These are phyloP conservation scores for Linepithema humile DNA, from an alignment of 1,140 invertebrate species.

Conservation along the genomic window DNA sequence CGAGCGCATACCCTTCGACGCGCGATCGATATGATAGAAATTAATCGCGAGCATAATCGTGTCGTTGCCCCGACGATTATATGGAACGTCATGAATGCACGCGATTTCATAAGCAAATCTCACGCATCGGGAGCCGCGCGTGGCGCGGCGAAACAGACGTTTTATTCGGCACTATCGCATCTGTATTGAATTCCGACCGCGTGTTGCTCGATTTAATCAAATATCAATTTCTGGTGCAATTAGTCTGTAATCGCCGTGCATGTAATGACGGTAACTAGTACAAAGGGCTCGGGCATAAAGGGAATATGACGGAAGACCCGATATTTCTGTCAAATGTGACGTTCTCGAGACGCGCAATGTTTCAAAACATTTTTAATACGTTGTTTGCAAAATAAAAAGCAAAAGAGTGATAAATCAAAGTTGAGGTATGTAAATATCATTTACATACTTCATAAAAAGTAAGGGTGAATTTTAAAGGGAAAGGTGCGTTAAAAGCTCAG, in stretches of 20 bases:
- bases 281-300: not conserved
- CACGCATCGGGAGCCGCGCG: not conserved
- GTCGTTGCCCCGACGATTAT: slow-evolving; percentile 18
- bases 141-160: not conserved
- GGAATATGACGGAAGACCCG: not conserved
- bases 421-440: slow-evolving; percentile 6
- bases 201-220: not conserved
- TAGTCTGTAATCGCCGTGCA: not conserved
- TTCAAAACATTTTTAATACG: no score
- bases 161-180: slow-evolving; percentile 5
- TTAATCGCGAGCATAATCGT: slow-evolving; percentile 57
- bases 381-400: not conserved
- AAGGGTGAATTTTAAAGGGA: not conserved
- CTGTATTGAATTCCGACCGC: not conserved
- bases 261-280: not conserved
- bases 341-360: no score
- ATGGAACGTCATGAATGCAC: slow-evolving; percentile 13
- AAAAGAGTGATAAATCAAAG: not conserved
- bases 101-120: slow-evolving; percentile 8
- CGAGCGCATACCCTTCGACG: not conserved
- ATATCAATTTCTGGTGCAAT: not conserved
- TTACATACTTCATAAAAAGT: not conserved
- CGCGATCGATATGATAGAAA: slow-evolving; percentile 53
- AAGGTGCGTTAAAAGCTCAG: not conserved
- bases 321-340: no score